These are phyloP conservation scores for Coracopsis vasa DNA, from an alignment of 2,113 vertebrate species.

Conservation along the genomic window DNA sequence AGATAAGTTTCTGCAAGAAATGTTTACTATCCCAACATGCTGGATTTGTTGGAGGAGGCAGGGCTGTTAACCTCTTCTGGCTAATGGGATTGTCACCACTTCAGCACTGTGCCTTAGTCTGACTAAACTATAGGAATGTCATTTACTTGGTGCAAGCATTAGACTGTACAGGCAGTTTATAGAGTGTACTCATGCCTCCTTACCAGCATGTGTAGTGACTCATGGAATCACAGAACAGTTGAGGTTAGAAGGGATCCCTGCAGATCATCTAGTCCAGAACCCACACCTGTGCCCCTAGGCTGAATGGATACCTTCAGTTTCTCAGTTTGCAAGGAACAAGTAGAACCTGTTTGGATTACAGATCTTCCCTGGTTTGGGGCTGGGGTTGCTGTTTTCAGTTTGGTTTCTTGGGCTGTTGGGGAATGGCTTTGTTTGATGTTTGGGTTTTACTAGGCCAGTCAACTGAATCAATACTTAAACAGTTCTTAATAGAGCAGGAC, in stretches of 20 bases:
- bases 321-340: background rate
- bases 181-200: background rate
- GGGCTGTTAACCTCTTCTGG: background rate
- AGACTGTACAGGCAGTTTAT: background rate
- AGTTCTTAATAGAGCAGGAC: background rate
- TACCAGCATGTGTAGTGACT: background rate
- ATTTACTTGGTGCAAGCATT: background rate
- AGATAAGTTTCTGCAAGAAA: background rate
- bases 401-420: background rate
- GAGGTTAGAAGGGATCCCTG: background rate
- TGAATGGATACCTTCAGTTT: background rate
- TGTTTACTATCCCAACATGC: background rate
- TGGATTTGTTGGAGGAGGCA: background rate
- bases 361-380: background rate
- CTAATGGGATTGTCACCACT: background rate
- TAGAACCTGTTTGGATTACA: background rate
- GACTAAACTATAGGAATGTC: background rate
- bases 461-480: background rate
- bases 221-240: background rate
- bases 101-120: background rate
- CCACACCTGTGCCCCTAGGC: background rate
- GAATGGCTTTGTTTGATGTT: background rate
- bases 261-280: background rate
- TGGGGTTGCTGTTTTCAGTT: background rate
- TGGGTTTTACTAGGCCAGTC: background rate